Percentiles rank a stretch among this genome's conserved stretches.
These are phyloP conservation scores for Chrysocyon brachyurus DNA, from an alignment of 2,797 vertebrate genomes.

Conservation along the genomic window DNA sequence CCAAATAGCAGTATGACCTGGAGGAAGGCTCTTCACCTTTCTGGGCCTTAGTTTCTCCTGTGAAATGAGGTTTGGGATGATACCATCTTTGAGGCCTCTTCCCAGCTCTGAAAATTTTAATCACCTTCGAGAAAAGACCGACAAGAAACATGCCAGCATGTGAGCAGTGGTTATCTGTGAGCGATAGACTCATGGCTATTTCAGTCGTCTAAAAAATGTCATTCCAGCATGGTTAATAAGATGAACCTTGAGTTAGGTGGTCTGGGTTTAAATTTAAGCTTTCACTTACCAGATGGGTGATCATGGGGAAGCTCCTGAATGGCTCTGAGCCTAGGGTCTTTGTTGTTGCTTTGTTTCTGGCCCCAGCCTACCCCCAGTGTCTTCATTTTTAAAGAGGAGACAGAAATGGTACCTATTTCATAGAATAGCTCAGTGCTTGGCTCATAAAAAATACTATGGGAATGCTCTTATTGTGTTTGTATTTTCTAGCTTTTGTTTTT, in stretches of 20 bases:
- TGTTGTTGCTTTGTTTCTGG: not conserved
- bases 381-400: not conserved
- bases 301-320: not conserved
- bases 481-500: conserved; percentile 23
- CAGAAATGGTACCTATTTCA: not conserved
- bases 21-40: not conserved
- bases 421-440: not conserved
- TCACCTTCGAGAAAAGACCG: not conserved
- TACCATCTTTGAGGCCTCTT: not conserved
- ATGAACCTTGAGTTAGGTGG: not conserved
- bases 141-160: not conserved
- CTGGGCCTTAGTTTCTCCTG: not conserved
- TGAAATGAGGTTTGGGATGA: not conserved
- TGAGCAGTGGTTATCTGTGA: not conserved
- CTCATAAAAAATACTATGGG: not conserved
- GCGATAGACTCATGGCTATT: not conserved
- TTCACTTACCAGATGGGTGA: not conserved
- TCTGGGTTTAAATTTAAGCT: conserved; percentile 12
- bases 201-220: not conserved
- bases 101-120: not conserved
- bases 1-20: not conserved
- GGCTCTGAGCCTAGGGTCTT: not conserved
- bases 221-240: not conserved
- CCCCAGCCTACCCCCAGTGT: not conserved
- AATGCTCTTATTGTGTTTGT: not conserved